Conservation (phyloP, 1,140 invertebrate genomes). For the Macrocentrus cingulum region DNA sequence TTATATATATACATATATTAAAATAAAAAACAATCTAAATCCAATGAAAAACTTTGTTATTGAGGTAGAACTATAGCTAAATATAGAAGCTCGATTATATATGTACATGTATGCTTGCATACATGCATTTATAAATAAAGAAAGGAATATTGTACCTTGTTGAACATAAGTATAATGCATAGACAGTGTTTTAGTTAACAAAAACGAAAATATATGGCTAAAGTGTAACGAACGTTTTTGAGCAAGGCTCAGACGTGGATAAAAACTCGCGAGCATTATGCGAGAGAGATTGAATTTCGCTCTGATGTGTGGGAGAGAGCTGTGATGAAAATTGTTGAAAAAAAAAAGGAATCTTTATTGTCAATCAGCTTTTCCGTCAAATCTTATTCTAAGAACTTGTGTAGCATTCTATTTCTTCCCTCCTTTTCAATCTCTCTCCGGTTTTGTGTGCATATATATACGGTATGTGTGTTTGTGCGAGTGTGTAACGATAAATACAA, state of each 20-base stretch:
- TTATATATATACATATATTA: slow-evolving; percentile 11
- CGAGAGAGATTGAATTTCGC: too few species aligned
- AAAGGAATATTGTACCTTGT: slow-evolving; percentile 50
- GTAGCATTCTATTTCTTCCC: too few species aligned
- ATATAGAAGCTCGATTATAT: slow-evolving; percentile 46
- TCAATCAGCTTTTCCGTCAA: too few species aligned
- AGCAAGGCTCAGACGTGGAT: slow-evolving; percentile 20
- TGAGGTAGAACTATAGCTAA: slow-evolving; percentile 48
- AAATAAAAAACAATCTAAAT: slow-evolving; percentile 13
- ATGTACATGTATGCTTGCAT: neutral
- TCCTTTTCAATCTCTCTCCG: too few species aligned
- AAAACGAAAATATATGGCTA: slow-evolving; percentile 43
- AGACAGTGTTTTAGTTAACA: slow-evolving; percentile 25
- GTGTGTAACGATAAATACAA: neutral
- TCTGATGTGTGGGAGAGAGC: too few species aligned
- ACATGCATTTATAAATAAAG: slow-evolving; percentile 19
- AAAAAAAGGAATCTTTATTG: neutral
- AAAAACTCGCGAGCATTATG: neutral
- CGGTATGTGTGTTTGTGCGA: too few species aligned
- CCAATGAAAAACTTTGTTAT: slow-evolving; percentile 45
- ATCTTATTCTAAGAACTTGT: too few species aligned
- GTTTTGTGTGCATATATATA: too few species aligned
- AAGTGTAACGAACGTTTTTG: too few species aligned
- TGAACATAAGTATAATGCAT: slow-evolving; percentile 51
- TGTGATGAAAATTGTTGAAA: neutral